Percentiles rank a stretch among this genome's conserved stretches.
Evolutionary conservation across 2,797 vertebrate genomes (phyloP).

Genomic region (Clarias fuscus): DNA sequence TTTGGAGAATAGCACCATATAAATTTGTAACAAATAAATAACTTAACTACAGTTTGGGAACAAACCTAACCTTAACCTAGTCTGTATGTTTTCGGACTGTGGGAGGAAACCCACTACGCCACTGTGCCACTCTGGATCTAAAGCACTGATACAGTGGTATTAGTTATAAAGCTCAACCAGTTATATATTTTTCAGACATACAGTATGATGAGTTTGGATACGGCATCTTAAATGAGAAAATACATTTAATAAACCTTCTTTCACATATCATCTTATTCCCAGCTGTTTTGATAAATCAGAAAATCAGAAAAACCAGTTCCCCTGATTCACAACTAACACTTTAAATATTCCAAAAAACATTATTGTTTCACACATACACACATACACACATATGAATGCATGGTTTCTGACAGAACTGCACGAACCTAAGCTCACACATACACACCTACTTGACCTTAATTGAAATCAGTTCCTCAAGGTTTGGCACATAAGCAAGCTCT

Average conservation of each 20-base stretch:
- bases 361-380: background rate
- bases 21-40: background rate
- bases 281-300: background rate
- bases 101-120: too few species aligned
- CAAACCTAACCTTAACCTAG: too few species aligned
- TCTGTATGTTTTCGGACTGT: too few species aligned
- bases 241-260: background rate
- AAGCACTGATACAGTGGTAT: background rate
- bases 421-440: background rate
- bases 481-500: background rate
- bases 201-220: background rate
- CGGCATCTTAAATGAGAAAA: background rate
- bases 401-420: background rate
- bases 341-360: too few species aligned
- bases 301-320: background rate
- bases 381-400: background rate
- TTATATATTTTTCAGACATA: background rate
- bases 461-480: constrained; percentile 14
- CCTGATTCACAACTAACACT: background rate
- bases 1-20: background rate
- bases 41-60: background rate
- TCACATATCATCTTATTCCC: background rate
- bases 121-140: background rate
- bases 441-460: background rate
- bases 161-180: background rate